Evolutionary conservation across 2,797 vertebrate species (phyloP).

Genomic region (Onychomys leucogaster): DNA sequence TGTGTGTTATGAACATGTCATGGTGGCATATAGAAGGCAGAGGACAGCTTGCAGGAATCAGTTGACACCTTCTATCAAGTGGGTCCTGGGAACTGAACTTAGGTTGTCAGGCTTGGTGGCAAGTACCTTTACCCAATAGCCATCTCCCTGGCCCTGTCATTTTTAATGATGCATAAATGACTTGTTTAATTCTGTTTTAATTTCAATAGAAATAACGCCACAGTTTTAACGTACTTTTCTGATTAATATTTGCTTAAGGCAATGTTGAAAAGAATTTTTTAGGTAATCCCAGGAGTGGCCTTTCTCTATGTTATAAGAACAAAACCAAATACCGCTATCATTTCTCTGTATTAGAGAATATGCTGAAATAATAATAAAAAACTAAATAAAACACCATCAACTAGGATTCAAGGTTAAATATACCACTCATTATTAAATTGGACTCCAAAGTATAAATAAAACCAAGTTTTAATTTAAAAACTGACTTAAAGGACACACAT

Average conservation of each 20-base stretch:
- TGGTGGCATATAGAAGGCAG: neutral
- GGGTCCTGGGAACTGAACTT: neutral
- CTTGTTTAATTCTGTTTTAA: constrained; percentile 60
- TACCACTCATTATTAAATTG: constrained; percentile 46
- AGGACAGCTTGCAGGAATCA: neutral
- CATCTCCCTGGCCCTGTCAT: neutral
- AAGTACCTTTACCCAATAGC: neutral
- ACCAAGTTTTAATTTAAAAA: constrained; percentile 62
- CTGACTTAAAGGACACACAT: neutral
- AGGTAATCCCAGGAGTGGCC: neutral
- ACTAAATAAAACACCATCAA: neutral
- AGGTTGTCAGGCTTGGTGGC: neutral
- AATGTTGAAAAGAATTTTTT: constrained; percentile 7
- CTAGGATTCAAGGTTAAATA: constrained; percentile 32
- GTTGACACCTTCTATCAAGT: neutral
- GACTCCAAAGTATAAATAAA: constrained; percentile 52
- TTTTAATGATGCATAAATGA: constrained; percentile 39
- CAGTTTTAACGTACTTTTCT: constrained; percentile 48
- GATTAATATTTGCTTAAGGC: constrained; percentile 39
- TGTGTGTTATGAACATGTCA: neutral
- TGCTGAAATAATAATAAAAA: constrained; percentile 49
- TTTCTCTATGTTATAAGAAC: neutral
- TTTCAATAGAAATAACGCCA: constrained; percentile 11
- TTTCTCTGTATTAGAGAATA: constrained; percentile 30
- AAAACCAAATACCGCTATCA: neutral